Evolutionary conservation across 2,113 vertebrate genomes (phyloP).

Genomic region (Rhynchomys soricoides): DNA sequence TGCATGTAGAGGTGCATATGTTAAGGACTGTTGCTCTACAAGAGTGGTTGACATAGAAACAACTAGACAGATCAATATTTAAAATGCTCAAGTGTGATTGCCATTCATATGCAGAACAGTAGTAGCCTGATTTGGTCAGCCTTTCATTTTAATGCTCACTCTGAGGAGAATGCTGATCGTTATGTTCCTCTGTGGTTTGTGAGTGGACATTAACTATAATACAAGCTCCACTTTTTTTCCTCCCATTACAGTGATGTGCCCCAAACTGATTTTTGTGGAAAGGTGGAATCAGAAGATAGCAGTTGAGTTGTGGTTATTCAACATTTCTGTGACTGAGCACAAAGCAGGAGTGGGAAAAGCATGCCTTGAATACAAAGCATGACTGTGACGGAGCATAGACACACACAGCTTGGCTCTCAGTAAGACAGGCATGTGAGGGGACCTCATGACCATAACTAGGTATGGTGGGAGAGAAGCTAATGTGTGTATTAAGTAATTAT

Average conservation of each 20-base stretch:
- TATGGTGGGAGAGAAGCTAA: background rate
- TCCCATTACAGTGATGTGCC: background rate
- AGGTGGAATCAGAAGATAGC: background rate
- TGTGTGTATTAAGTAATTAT: background rate
- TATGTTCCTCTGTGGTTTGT: slow-evolving; percentile 37
- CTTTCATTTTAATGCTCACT: slow-evolving; percentile 53
- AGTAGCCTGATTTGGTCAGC: slow-evolving; percentile 32
- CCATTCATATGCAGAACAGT: slow-evolving; percentile 61
- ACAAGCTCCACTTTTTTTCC: background rate
- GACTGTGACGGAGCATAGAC: background rate
- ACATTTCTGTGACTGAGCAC: slow-evolving; percentile 42
- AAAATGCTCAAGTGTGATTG: slow-evolving; percentile 74
- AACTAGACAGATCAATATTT: slow-evolving; percentile 68
- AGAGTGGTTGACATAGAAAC: slow-evolving; percentile 74
- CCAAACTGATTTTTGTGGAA: background rate
- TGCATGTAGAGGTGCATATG: slow-evolving; percentile 50
- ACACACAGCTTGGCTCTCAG: slow-evolving; percentile 65
- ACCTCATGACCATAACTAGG: background rate
- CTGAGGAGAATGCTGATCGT: slow-evolving; percentile 49
- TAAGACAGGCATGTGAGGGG: background rate
- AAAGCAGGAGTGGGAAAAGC: slow-evolving; percentile 69
- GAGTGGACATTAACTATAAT: background rate
- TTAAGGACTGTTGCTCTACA: slow-evolving; percentile 54
- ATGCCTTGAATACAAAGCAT: background rate
- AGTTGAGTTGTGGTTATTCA: slow-evolving; percentile 42